Evolutionary conservation across 2,113 vertebrate species (phyloP), one percentile per base, ranked within the genome.

Genomic region (Callipepla californica): DNA sequence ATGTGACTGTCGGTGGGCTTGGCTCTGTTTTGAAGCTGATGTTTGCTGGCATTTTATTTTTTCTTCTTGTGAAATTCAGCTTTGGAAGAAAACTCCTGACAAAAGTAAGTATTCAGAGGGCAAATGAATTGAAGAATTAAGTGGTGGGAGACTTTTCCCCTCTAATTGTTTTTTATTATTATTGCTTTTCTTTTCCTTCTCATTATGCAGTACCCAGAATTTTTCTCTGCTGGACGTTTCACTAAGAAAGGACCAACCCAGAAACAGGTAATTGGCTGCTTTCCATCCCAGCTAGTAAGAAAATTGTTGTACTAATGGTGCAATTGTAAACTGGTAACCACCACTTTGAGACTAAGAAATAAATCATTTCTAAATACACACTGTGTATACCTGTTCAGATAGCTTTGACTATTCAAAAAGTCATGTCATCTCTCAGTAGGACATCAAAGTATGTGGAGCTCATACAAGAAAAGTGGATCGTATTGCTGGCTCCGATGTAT

Each of bases 171-270:
- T 57, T 47, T 32, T 7, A 8, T 53, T 9, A 32, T 48, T 19
- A 55, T 21, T 22, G 4, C 32, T 15, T n/a, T 2, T 2, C 7
- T 18, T 36, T n/a, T 2, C 2, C 7, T 18, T 36, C 9, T 28
- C 26, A 2, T 51, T 48, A 11, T 77, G 26, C 68, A 99, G 99
- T 98, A 98, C 92, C 99, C 99, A 1, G 98, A 98, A 97, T 98
- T 99, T 89, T 99, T 99, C 98, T 99, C 99, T 58, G 98, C 97
- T 85, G 99, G 99, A 80, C 34, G 94, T 44, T 99, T 99, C 97
- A 96, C 99, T 68, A 98, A 98, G 94, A 94, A 98, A 51, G 99
- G 99, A 95, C 99, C 99, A 87, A 99, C 98, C 59, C 98, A 98
- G 91, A 98, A 99, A 91, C 99, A 99, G 99, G 99, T 99, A 97